Evolutionary conservation across 2,797 vertebrate genomes (phyloP).

Genomic region (Chaunax sp.): DNA sequence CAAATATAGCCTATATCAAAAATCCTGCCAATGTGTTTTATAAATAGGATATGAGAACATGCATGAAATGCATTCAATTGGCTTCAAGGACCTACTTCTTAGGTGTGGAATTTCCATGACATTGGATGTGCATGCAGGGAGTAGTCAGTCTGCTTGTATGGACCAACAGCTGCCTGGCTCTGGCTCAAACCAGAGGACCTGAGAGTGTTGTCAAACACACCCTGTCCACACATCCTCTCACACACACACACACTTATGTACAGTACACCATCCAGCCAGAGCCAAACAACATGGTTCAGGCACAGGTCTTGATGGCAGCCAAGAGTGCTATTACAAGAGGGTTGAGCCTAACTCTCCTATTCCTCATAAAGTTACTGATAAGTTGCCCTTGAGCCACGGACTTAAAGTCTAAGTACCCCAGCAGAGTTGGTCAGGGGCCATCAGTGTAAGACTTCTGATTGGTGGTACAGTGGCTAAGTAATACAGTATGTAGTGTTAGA

Average conservation of each 20-base stretch:
- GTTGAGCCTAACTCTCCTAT: conserved; percentile 6
- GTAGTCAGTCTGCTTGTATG: conserved; percentile 29
- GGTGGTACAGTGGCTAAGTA: neutral
- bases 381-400: conserved; percentile 19
- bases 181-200: conserved; percentile 28
- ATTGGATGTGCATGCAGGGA: conserved; percentile 14
- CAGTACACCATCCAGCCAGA: conserved; percentile 13
- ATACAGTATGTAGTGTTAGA: conserved; percentile 7
- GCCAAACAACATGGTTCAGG: conserved; percentile 3
- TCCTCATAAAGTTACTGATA: conserved; percentile 11
- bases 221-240: conserved; percentile 26
- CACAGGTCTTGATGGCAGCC: conserved; percentile 9
- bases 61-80: neutral
- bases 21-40: neutral
- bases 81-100: conserved; percentile 8
- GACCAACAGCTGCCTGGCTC: conserved; percentile 38
- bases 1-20: neutral
- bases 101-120: conserved; percentile 5
- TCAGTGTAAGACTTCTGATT: neutral
- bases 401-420: neutral
- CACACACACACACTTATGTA: conserved; percentile 6
- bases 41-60: neutral
- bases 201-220: conserved; percentile 42
- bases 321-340: conserved; percentile 21
- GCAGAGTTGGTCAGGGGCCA: neutral